A percentile compares a stretch with the other conserved stretches of the same genome.
Evolutionary conservation across 2,113 vertebrate species (phyloP).

Genomic region (Alces alces): DNA sequence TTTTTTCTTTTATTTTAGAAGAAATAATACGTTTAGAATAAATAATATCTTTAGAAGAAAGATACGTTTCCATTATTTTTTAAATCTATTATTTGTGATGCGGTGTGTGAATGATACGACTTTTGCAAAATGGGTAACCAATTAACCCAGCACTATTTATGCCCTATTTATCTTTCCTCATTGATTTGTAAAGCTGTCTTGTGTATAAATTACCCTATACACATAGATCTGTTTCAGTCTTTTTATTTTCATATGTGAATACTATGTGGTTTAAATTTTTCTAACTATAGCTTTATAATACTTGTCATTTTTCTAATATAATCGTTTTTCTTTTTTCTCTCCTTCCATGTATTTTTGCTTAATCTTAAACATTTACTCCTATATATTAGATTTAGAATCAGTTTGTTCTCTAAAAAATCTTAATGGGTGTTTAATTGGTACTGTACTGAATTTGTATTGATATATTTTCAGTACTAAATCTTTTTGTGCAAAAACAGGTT

Average conservation of each 20-base stretch:
- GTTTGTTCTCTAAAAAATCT: not conserved
- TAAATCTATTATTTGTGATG: not conserved
- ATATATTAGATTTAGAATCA: not conserved
- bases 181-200: not conserved
- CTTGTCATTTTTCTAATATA: not conserved
- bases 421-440: not conserved
- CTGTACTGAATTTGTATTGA: not conserved
- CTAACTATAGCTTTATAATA: not conserved
- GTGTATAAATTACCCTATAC: not conserved
- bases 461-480: not conserved
- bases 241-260: not conserved
- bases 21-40: too few relatives aligned
- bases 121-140: conserved; percentile 3
- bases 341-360: not conserved
- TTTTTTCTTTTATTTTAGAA: not conserved
- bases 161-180: not conserved
- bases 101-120: not conserved
- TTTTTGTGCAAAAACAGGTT: not conserved
- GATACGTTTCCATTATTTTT: not conserved
- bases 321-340: conserved; percentile 14
- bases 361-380: not conserved
- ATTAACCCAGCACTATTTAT: not conserved
- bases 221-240: not conserved
- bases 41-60: too few relatives aligned
- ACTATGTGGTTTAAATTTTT: not conserved